phyloP scores from a whole-genome alignment of 2,797 vertebrate species.

The Acrossocheilus wenchowensis region DNA sequence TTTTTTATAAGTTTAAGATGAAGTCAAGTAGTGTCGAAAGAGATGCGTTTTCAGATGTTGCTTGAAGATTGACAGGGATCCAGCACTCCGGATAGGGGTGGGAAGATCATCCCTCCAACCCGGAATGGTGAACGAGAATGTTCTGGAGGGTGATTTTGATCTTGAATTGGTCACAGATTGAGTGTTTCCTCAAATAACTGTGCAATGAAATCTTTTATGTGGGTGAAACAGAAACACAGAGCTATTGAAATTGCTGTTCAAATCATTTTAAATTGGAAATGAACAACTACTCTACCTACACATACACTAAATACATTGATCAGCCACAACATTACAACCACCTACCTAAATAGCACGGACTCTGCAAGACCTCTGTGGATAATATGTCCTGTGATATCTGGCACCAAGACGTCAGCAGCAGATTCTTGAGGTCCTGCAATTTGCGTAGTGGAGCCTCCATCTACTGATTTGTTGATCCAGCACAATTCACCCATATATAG shows the following conservation, averaged over 20 bases:
- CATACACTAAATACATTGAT: neutral
- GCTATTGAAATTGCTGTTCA: neutral
- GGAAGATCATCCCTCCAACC: too few relatives aligned
- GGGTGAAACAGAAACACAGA: neutral
- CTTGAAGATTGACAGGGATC: too few relatives aligned
- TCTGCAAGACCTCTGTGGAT: neutral
- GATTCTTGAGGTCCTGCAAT: neutral
- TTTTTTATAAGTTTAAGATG: too few relatives aligned
- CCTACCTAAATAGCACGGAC: neutral
- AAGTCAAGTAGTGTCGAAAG: too few relatives aligned
- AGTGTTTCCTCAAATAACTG: neutral
- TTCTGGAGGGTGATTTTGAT: too few relatives aligned
- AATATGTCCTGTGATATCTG: neutral
- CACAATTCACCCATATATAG: neutral
- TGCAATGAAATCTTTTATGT: neutral
- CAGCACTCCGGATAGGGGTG: too few relatives aligned
- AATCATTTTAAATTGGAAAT: neutral
- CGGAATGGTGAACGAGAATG: too few relatives aligned
- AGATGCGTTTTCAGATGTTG: too few relatives aligned
- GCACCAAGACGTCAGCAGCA: neutral
- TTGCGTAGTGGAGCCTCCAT: neutral
- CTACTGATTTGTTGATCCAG: neutral
- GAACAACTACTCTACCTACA: neutral
- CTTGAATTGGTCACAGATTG: neutral
- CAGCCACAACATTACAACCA: too few relatives aligned